Evolutionary conservation across 2,888 invertebrate genomes (phyloP).

Genomic region (Caenorhabditis drosophilae): DNA sequence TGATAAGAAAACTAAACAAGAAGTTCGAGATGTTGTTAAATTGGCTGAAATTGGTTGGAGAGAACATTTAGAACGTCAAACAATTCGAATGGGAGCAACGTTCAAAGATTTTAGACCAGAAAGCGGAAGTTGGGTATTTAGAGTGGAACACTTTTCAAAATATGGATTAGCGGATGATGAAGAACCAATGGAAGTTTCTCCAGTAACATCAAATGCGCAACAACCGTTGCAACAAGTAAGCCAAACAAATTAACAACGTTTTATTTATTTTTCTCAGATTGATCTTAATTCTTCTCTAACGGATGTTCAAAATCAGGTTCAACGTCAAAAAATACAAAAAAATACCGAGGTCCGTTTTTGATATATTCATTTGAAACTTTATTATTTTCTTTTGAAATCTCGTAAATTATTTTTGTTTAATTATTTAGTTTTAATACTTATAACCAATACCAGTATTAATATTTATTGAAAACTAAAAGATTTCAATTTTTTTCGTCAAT

Average conservation of each 20-base stretch:
- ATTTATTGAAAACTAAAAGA: no score
- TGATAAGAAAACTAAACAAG: slow-evolving; percentile 81
- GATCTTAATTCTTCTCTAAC: slow-evolving; percentile 16
- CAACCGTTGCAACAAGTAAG: slow-evolving; percentile 8
- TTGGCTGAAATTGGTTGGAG: slow-evolving; percentile 84
- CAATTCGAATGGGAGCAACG: slow-evolving; percentile 84
- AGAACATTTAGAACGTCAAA: slow-evolving; percentile 82
- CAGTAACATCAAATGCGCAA: neutral
- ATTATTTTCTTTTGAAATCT: neutral
- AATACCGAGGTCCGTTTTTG: slow-evolving; percentile 34
- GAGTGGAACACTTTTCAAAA: slow-evolving; percentile 72
- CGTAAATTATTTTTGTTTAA: neutral
- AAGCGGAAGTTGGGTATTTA: slow-evolving; percentile 95
- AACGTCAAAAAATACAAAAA: slow-evolving; percentile 17
- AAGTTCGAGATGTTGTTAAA: slow-evolving; percentile 80
- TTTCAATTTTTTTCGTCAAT: no score
- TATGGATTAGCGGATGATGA: slow-evolving; percentile 69
- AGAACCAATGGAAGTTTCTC: slow-evolving; percentile 30
- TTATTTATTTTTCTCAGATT: slow-evolving; percentile 1
- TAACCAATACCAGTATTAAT: no score
- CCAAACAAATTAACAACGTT: neutral
- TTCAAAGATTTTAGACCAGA: slow-evolving; percentile 91
- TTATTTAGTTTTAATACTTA: no score
- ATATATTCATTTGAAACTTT: neutral
- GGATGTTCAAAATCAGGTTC: slow-evolving; percentile 36